Evolutionary conservation across 2,888 invertebrate species (phyloP), one percentile per base, ranked within the genome.

Genomic region (Parnassius smintheus): DNA sequence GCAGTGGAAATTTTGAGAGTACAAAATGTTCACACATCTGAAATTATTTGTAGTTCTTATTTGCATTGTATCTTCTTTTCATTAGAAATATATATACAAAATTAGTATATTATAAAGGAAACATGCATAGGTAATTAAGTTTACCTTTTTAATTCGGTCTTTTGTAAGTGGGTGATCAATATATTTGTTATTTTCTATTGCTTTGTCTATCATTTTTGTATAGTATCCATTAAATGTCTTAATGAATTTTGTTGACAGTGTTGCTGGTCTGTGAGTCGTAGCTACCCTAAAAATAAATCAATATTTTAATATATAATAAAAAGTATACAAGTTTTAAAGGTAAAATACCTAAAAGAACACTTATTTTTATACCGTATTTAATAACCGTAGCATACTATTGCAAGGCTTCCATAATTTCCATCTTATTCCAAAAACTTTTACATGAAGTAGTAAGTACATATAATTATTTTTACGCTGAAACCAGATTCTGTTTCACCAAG

Each of bases 21-120:
- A 22, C 25, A 35, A 22, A 56, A 52, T 61, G 51, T 51, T 61
- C 52, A 7, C 11, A 1, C 25, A 61, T 8, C 61, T 56, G 42
- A 49, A 61, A 60, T 45, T 54, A 22, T 18, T 18, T 18, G 18
- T 44, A 9, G 9, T 42, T 25, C 9, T 11, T 18, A 41, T 55
- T 41, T 44, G n/a, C 13, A 48, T 11, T 11, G 44, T 11, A 2
- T 44, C 11, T 44, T 44, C 44, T 2, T 44, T 44, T 2, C 2
- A 44, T 11, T 11, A 44, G 44, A 44, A 44, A 44, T 11, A 44
- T 44, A 11, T 44, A 11, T 22, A 41, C 1, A 53, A 25, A 25
- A 35, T 35, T 1, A 35, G 4, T 35, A 35, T 3, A 35, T 35
- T 35, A 35, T 35, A 35, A 35, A 35, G 1, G 4, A 7, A 35